phyloP scores from a whole-genome alignment of 2,888 invertebrate species.

The Prostheceraeus crozeri region DNA sequence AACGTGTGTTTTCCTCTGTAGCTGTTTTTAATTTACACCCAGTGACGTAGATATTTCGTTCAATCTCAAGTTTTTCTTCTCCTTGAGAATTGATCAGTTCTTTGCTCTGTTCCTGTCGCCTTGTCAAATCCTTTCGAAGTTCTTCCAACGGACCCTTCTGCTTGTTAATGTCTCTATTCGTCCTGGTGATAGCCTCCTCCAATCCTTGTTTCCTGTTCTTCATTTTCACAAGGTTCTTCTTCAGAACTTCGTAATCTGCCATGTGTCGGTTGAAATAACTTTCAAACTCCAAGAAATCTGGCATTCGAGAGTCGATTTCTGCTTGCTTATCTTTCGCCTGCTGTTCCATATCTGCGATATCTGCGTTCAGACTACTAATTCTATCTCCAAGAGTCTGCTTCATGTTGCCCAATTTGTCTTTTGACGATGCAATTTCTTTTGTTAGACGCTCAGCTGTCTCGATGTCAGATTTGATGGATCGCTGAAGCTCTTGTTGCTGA shows the following conservation, averaged over 20 bases:
- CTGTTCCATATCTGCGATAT: background rate
- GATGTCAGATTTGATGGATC: slow-evolving; percentile 21
- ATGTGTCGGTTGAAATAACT: slow-evolving; percentile 21
- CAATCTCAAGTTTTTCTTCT: slow-evolving; percentile 45
- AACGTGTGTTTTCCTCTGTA: slow-evolving; percentile 48
- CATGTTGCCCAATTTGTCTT: background rate
- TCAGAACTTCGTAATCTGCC: slow-evolving; percentile 25
- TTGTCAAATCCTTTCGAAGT: slow-evolving; percentile 11
- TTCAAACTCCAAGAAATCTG: slow-evolving; percentile 26
- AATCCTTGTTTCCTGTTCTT: slow-evolving; percentile 47
- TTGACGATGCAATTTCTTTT: background rate
- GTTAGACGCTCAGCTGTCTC: background rate
- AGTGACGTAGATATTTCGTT: slow-evolving; percentile 46
- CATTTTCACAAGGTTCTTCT: slow-evolving; percentile 40
- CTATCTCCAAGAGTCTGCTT: background rate
- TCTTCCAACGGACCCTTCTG: slow-evolving; percentile 43
- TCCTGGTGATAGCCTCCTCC: slow-evolving; percentile 46
- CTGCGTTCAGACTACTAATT: background rate
- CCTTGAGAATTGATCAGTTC: slow-evolving; percentile 46
- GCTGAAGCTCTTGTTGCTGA: slow-evolving; percentile 5
- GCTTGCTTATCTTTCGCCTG: background rate
- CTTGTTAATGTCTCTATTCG: slow-evolving; percentile 44
- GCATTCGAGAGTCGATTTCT: slow-evolving; percentile 3
- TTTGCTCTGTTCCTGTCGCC: slow-evolving; percentile 40
- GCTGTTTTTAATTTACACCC: slow-evolving; percentile 49